Conservation (phyloP, 2,113 vertebrate species). For the Limnothrissa miodon region DNA sequence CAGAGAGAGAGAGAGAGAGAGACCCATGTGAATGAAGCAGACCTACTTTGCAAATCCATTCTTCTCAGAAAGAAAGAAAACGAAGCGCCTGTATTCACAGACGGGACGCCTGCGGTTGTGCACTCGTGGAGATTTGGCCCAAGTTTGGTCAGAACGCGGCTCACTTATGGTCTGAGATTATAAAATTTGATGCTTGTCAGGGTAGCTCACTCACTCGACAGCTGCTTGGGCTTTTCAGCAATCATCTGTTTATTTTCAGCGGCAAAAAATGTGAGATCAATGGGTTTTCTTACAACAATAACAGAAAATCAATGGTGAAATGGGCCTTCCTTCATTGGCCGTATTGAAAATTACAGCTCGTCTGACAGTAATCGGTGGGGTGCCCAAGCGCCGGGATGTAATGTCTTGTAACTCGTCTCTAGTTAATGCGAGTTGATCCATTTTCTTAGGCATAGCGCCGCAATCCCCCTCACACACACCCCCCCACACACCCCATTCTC, state of each 20-base stretch:
- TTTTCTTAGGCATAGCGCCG: conserved; percentile 58
- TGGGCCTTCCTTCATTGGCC: conserved; percentile 64
- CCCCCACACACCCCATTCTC: conserved; percentile 8
- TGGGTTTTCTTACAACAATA: conserved; percentile 65
- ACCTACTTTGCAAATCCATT: background rate
- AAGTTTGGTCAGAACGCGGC: background rate
- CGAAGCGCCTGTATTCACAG: background rate
- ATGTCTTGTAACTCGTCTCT: conserved; percentile 61
- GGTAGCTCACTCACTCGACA: background rate
- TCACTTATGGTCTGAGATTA: background rate
- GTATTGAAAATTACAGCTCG: conserved; percentile 72
- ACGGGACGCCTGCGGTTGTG: background rate
- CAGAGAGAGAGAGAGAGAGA: too few relatives aligned
- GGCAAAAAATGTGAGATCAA: conserved; percentile 67
- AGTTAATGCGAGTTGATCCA: conserved; percentile 58
- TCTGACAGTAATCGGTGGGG: conserved; percentile 66
- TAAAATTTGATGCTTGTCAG: background rate
- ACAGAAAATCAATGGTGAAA: conserved; percentile 75
- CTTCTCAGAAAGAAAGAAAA: background rate
- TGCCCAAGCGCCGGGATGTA: conserved; percentile 52
- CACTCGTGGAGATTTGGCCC: background rate
- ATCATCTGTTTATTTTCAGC: conserved; percentile 57
- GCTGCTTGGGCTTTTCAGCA: conserved; percentile 24
- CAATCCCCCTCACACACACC: conserved; percentile 57
- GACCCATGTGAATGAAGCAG: background rate